Evolutionary conservation across 2,113 vertebrate species (phyloP).

Genomic region (Bos javanicus): DNA sequence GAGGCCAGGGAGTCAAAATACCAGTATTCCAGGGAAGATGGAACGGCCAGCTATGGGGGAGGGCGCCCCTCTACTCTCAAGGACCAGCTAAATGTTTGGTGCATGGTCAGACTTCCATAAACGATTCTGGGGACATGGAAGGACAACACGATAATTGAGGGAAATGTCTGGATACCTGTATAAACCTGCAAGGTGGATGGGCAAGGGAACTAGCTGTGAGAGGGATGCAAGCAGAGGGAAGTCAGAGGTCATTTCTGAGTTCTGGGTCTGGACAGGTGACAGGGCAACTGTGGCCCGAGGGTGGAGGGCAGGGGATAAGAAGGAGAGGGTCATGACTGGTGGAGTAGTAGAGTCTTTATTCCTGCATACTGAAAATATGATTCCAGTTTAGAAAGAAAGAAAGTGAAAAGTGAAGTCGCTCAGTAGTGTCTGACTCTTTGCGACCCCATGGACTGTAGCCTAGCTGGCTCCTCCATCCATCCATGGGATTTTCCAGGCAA

Average conservation of each 20-base stretch:
- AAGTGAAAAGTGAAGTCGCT: too few relatives aligned
- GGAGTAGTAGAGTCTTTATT: neutral
- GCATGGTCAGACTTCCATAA: neutral
- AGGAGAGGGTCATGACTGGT: neutral
- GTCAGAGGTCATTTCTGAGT: neutral
- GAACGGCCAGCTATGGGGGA: neutral
- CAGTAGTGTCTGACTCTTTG: too few relatives aligned
- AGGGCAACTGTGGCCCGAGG: neutral
- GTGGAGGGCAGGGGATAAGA: neutral
- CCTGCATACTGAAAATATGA: conserved; percentile 2
- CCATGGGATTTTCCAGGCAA: too few relatives aligned
- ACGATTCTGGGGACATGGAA: neutral
- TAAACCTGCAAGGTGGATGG: neutral
- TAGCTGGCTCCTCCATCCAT: too few relatives aligned
- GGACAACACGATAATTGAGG: neutral
- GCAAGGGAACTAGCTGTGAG: neutral
- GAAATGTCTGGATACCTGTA: neutral
- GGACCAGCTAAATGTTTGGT: neutral
- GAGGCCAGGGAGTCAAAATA: neutral
- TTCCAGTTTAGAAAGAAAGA: neutral
- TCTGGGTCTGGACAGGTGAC: neutral
- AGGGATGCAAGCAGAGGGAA: neutral
- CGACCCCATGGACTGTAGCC: too few relatives aligned
- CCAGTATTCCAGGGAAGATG: neutral
- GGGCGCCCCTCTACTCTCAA: neutral